Evolutionary conservation across 2,888 invertebrate species (phyloP).

Genomic region (Arge pagana): DNA sequence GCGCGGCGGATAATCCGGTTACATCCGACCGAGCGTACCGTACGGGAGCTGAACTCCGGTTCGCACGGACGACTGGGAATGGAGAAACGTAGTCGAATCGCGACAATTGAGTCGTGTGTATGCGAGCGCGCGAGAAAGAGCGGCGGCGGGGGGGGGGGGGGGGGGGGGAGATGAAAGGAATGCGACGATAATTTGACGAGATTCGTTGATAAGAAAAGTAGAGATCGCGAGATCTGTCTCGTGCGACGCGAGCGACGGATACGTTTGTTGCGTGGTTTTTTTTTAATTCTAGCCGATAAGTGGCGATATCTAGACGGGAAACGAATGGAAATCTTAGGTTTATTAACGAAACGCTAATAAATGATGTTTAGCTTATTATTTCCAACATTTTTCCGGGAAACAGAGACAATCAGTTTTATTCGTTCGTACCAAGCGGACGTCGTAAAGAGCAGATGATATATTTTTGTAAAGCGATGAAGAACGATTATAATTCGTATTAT

Average conservation of each 20-base stretch:
- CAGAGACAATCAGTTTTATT: too few relatives aligned
- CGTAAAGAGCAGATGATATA: too few relatives aligned
- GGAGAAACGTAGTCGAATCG: too few relatives aligned
- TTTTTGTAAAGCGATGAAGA: too few relatives aligned
- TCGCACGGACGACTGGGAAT: too few relatives aligned
- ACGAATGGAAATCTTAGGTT: background rate
- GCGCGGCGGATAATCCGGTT: too few relatives aligned
- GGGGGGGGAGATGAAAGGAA: background rate
- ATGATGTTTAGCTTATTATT: background rate
- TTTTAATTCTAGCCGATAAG: background rate
- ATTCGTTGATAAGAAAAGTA: background rate
- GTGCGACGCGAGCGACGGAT: background rate
- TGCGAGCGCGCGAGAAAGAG: conserved; percentile 11
- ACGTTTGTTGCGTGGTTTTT: background rate
- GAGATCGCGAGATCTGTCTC: background rate
- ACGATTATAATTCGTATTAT: too few relatives aligned
- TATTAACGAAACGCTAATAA: background rate
- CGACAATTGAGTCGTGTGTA: background rate
- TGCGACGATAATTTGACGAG: conserved; percentile 16
- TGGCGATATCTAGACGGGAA: background rate
- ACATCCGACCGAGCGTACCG: too few relatives aligned
- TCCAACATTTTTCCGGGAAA: too few relatives aligned
- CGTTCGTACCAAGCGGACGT: too few relatives aligned
- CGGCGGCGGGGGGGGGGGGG: conserved; percentile 1
- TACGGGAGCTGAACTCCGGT: too few relatives aligned